Evolutionary conservation across 2,797 vertebrate genomes (phyloP).

Genomic region (Coilia nasus): DNA sequence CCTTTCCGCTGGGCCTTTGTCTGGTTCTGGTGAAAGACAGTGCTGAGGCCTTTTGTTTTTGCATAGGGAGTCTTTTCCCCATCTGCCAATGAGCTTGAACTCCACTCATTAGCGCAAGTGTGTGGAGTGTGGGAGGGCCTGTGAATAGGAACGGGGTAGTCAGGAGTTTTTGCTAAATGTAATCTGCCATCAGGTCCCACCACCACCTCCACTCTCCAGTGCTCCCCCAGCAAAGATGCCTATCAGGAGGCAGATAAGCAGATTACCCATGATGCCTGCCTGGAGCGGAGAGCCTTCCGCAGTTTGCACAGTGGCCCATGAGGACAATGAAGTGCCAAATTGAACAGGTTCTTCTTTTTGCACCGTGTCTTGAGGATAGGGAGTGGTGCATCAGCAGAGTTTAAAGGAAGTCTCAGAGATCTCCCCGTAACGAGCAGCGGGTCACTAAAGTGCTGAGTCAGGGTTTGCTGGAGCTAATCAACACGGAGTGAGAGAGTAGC

Average conservation of each 20-base stretch:
- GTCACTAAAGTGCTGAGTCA: slow-evolving; percentile 1
- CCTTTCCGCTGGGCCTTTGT: neutral
- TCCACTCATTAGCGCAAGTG: slow-evolving; percentile 54
- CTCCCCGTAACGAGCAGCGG: neutral
- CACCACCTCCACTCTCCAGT: slow-evolving; percentile 57
- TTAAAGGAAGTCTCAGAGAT: slow-evolving; percentile 1
- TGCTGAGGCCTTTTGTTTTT: neutral
- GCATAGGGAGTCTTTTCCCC: neutral
- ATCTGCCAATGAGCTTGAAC: slow-evolving; percentile 40
- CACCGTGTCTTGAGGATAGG: neutral
- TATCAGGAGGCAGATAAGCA: slow-evolving; percentile 64
- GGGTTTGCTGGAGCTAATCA: slow-evolving; percentile 3
- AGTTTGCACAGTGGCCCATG: slow-evolving; percentile 32
- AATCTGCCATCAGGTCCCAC: slow-evolving; percentile 65
- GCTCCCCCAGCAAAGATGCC: slow-evolving; percentile 66
- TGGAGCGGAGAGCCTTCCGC: slow-evolving; percentile 65
- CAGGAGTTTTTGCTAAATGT: slow-evolving; percentile 73
- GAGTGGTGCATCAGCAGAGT: slow-evolving; percentile 15
- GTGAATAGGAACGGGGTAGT: slow-evolving; percentile 68
- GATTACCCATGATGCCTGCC: slow-evolving; percentile 55
- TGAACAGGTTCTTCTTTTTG: neutral
- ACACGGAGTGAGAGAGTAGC: neutral
- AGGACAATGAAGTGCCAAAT: slow-evolving; percentile 18
- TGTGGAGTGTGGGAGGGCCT: slow-evolving; percentile 25
- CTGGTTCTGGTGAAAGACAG: neutral